phyloP scores from a whole-genome alignment of 2,797 vertebrate species.

The Mormyrops attenuatus region DNA sequence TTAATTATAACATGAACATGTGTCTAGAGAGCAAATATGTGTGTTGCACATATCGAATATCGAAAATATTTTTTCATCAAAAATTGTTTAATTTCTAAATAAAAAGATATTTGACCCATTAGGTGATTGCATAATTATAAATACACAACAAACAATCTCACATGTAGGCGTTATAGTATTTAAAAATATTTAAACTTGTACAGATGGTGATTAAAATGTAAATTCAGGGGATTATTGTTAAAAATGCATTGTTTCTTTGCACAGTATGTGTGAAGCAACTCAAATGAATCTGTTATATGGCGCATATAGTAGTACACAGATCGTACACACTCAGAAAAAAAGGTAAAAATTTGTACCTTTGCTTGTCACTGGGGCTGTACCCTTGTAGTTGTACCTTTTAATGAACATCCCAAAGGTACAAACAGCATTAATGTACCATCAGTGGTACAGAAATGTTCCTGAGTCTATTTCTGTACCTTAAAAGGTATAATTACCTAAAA shows the following conservation, averaged over 20 bases:
- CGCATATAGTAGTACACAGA: background rate
- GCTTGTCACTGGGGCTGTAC: background rate
- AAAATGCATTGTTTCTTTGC: background rate
- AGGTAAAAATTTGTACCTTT: background rate
- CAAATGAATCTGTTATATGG: background rate
- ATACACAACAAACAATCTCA: background rate
- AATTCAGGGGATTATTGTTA: constrained; percentile 1
- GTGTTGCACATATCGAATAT: background rate
- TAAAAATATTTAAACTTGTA: background rate
- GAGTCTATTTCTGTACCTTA: background rate
- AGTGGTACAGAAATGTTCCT: background rate
- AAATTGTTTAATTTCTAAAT: background rate
- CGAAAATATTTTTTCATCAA: background rate
- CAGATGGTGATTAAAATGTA: background rate
- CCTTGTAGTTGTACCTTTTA: background rate
- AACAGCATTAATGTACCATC: background rate
- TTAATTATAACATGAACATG: background rate
- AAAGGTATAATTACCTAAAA: background rate
- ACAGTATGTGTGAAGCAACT: background rate
- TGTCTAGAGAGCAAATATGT: background rate
- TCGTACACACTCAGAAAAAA: background rate
- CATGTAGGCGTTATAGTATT: background rate
- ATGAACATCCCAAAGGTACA: background rate
- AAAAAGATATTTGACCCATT: background rate
- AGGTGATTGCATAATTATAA: background rate